Conservation (phyloP, 2,113 vertebrate species). For the Promerops cafer region DNA sequence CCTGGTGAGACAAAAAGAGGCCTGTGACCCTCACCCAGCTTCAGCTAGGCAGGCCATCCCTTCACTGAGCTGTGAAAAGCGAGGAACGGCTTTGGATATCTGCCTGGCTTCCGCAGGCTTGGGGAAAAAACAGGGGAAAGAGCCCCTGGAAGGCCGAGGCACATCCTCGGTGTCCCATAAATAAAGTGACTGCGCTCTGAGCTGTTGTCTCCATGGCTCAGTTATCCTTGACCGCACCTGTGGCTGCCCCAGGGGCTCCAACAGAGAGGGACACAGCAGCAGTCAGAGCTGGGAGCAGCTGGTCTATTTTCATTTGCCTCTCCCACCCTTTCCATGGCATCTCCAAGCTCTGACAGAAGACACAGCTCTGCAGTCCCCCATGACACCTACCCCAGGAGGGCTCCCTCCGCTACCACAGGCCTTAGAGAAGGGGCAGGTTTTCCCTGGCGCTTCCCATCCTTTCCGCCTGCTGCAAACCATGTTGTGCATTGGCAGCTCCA, state of each 20-base stretch:
- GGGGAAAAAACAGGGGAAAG: background rate
- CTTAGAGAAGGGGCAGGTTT: background rate
- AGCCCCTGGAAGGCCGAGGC: background rate
- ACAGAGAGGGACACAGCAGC: background rate
- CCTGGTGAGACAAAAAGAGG: background rate
- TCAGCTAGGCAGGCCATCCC: background rate
- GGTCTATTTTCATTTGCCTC: background rate
- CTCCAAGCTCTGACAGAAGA: background rate
- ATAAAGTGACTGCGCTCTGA: background rate
- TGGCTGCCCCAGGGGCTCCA: background rate
- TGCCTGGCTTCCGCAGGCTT: slow-evolving; percentile 18
- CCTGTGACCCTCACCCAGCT: background rate
- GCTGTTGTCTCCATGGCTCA: background rate
- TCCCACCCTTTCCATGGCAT: background rate
- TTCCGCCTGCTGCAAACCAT: background rate
- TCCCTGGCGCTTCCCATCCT: background rate
- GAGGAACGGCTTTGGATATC: slow-evolving; percentile 30
- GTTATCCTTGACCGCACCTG: background rate
- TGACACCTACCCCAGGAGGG: background rate
- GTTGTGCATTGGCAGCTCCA: background rate
- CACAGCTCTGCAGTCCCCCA: background rate
- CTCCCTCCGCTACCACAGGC: background rate
- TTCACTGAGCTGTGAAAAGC: background rate
- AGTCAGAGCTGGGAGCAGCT: background rate
- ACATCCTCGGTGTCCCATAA: background rate